Evolutionary conservation across 2,888 invertebrate genomes (phyloP).

Genomic region (Ophioninae sp.): DNA sequence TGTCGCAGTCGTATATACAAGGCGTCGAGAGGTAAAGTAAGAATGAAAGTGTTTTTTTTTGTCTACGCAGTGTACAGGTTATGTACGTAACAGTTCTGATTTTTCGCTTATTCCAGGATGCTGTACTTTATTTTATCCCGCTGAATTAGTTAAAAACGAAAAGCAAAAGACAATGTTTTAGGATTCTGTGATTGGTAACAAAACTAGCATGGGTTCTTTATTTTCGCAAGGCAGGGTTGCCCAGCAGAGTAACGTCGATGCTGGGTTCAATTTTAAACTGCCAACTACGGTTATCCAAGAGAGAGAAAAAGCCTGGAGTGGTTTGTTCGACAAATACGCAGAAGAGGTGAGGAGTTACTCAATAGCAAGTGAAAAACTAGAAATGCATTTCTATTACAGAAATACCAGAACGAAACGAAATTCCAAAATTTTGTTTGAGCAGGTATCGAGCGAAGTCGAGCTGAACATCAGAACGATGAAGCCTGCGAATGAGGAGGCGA

Average conservation of each 20-base stretch:
- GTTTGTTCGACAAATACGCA: slow-evolving; percentile 69
- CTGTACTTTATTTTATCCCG: slow-evolving; percentile 43
- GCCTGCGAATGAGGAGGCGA: slow-evolving; percentile 24
- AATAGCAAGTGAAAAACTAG: neutral
- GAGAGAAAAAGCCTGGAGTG: slow-evolving; percentile 67
- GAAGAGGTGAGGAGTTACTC: slow-evolving; percentile 60
- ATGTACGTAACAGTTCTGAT: slow-evolving; percentile 46
- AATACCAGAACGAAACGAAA: too few species aligned
- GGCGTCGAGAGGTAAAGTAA: slow-evolving; percentile 64
- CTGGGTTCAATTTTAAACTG: slow-evolving; percentile 46
- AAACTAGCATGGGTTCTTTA: slow-evolving; percentile 62
- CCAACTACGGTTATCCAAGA: slow-evolving; percentile 58
- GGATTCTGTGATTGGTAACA: slow-evolving; percentile 43
- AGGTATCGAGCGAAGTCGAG: slow-evolving; percentile 65
- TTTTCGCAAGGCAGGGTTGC: slow-evolving; percentile 63
- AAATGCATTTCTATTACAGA: neutral
- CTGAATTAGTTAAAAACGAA: slow-evolving; percentile 45
- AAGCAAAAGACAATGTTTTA: slow-evolving; percentile 32
- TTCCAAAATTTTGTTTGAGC: neutral
- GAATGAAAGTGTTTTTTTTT: slow-evolving; percentile 22
- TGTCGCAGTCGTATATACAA: slow-evolving; percentile 63
- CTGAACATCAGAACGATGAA: slow-evolving; percentile 61
- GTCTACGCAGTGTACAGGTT: slow-evolving; percentile 43
- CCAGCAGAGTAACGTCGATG: slow-evolving; percentile 41
- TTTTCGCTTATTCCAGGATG: slow-evolving; percentile 57